Evolutionary conservation across 2,113 vertebrate genomes (phyloP).

Genomic region (Oreochromis tanganicae): DNA sequence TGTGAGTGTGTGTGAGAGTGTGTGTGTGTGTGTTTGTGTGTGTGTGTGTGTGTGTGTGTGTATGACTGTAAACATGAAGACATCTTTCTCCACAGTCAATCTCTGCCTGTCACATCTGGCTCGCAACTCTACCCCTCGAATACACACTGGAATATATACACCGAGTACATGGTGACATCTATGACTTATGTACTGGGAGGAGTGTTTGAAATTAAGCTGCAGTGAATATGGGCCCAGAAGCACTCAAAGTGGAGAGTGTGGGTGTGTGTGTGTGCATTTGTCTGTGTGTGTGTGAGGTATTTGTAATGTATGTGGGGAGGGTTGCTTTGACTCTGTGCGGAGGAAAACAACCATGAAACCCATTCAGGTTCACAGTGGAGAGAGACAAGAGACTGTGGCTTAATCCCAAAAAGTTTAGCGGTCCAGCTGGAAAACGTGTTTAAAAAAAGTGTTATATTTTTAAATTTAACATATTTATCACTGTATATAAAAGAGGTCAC

Average conservation of each 20-base stretch:
- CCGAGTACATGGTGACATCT: constrained; percentile 49
- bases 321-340: background rate
- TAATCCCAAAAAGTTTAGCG: background rate
- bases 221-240: constrained; percentile 54
- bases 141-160: constrained; percentile 70
- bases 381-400: background rate
- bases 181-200: constrained; percentile 63
- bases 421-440: background rate
- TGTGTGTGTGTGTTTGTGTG: background rate
- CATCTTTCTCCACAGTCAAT: constrained; percentile 71
- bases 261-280: background rate
- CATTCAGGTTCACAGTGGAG: background rate
- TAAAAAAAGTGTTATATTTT: background rate
- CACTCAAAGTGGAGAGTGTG: constrained; percentile 2
- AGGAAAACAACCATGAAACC: background rate
- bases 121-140: constrained; percentile 80
- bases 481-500: background rate
- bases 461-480: background rate
- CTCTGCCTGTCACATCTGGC: constrained; percentile 78
- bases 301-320: background rate
- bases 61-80: constrained; percentile 71
- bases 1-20: too few relatives aligned
- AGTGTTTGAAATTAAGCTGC: constrained; percentile 67
- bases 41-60: background rate
- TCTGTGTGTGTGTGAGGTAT: background rate